A percentile compares a stretch with the other conserved stretches of the same genome.
Evolutionary conservation across 2,113 vertebrate species (phyloP).

Genomic region (Dunckerocampus dactyliophorus): DNA sequence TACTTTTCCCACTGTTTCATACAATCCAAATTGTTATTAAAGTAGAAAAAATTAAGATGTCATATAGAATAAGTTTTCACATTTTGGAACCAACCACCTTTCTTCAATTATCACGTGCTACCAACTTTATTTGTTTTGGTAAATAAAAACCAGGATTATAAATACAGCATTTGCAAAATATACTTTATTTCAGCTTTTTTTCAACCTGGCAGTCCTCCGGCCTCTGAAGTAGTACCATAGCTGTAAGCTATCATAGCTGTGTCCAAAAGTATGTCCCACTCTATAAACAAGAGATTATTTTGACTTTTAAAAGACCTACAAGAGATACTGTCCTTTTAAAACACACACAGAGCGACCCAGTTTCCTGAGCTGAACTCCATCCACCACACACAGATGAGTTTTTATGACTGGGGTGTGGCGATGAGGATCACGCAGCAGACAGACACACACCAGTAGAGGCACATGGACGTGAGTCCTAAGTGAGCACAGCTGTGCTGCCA

Average conservation of each 20-base stretch:
- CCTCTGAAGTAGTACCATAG: too few relatives aligned
- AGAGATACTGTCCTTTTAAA: conserved; percentile 43
- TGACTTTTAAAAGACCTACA: conserved; percentile 49
- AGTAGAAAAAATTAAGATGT: too few relatives aligned
- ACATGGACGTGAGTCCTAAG: conserved; percentile 32
- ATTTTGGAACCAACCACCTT: too few relatives aligned
- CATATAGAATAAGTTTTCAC: too few relatives aligned
- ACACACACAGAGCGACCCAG: conserved; percentile 46
- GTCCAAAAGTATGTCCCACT: conserved; percentile 28
- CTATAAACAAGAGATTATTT: conserved; percentile 51
- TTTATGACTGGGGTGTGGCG: conserved; percentile 33
- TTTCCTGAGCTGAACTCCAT: conserved; percentile 51
- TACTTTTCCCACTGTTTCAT: too few relatives aligned
- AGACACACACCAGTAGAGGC: conserved; percentile 28
- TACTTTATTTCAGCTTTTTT: too few relatives aligned
- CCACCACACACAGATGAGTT: conserved; percentile 48
- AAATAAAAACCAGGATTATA: too few relatives aligned
- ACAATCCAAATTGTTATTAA: too few relatives aligned
- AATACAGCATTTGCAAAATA: too few relatives aligned
- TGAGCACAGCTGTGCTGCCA: conserved; percentile 57
- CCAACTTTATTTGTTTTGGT: too few relatives aligned
- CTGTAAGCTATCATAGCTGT: neutral
- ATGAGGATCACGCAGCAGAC: conserved; percentile 25
- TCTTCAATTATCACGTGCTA: too few relatives aligned
- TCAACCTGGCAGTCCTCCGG: too few relatives aligned